Evolutionary conservation across 2,888 invertebrate genomes (phyloP), one percentile per base, ranked within the genome.

Genomic region (Drosophila ustulata): DNA sequence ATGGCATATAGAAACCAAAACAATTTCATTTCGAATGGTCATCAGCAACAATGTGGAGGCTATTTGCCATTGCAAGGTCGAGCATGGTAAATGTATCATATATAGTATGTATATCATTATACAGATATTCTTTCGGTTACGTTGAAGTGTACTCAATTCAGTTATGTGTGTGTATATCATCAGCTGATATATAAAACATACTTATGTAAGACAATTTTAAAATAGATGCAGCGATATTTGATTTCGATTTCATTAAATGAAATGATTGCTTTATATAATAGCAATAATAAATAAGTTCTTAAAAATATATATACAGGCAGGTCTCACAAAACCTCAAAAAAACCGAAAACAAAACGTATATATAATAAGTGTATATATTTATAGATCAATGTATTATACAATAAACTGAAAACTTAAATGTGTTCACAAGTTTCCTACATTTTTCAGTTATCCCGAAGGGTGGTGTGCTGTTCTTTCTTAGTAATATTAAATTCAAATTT

Each of bases 51-150:
- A 92, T 97, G 96, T 93, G 95, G 95, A 66, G 96, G 96, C 66
- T 97, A 97, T 92, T 94, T 97, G 83, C 96, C 97, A 83, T 94
- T 97, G 67, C 96, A 97, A 93, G 96, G 96, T 80, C 93, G 97
- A 93, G 97, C 97, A 92, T 97, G 97, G 97, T 97, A 97, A 87
- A 84, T 58, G 52, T 64, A 52, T 49, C 45, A 63, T 57, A 57
- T 8, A 41, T n/a, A 57, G 63, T 53, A 56, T 34, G 11, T 37
- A 37, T 63, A 63, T 45, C 28, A 58, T 43, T 68, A 56, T 13
- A 66, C 69, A 25, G n/a, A 13, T 34, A 37, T 57, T 79, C 71
- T 74, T 80, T 79, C 78, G 80, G 78, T 78, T 56, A 55, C 67
- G 56, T 64, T 56, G 49, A 71, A 61, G 69, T 79, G 82, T 82